phyloP scores from a whole-genome alignment of 1,140 invertebrate genomes.

The Bilobella aurantiaca region DNA sequence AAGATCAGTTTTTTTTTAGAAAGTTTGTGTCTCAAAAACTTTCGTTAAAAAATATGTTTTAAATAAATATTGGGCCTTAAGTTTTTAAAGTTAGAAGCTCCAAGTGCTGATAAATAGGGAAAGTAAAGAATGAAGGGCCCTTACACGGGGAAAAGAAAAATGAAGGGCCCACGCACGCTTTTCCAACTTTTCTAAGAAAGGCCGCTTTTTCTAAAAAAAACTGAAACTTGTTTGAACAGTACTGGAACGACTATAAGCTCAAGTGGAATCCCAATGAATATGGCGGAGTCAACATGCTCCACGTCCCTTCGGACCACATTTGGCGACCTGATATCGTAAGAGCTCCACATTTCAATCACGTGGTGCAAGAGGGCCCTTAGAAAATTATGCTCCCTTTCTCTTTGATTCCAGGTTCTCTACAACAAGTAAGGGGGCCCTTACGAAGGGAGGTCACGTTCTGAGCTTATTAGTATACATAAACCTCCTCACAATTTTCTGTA shows the following conservation, averaged over 20 bases:
- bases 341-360: neutral
- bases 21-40: too few species aligned
- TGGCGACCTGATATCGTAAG: constrained; percentile 51
- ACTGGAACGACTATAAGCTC: constrained; percentile 94
- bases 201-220: neutral
- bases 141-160: neutral
- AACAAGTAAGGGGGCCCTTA: constrained; percentile 16
- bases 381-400: neutral
- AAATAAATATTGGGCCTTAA: neutral
- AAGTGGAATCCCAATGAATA: constrained; percentile 91
- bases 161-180: too few species aligned
- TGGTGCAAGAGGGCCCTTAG: neutral
- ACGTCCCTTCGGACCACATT: constrained; percentile 90
- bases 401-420: constrained; percentile 5
- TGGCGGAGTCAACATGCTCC: constrained; percentile 85
- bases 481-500: neutral
- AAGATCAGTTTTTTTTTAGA: too few species aligned
- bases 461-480: too few species aligned
- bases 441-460: too few species aligned
- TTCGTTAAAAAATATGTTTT: neutral
- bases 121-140: neutral
- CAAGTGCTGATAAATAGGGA: neutral
- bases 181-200: neutral
- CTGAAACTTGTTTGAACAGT: constrained; percentile 45
- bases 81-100: neutral